Evolutionary conservation across 2,888 invertebrate species (phyloP).

Genomic region (Parapristionchus giblindavisi): DNA sequence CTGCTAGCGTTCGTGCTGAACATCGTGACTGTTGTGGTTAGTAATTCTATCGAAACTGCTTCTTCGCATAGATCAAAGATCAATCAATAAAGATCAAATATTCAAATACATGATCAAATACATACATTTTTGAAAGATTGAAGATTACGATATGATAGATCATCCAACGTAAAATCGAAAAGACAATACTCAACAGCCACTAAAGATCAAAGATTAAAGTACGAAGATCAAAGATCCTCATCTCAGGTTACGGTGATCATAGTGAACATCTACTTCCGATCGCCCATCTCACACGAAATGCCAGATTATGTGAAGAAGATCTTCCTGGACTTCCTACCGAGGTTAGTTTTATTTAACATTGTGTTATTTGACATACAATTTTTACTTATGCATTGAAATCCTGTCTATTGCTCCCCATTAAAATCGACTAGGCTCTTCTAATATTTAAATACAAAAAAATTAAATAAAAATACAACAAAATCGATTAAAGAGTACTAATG

Average conservation of each 20-base stretch:
- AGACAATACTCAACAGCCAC: too few species aligned
- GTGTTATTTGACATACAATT: neutral
- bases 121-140: neutral
- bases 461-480: neutral
- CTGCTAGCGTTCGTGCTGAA: slow-evolving; percentile 98
- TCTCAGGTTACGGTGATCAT: slow-evolving; percentile 55
- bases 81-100: too few species aligned
- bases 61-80: neutral
- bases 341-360: slow-evolving; percentile 5
- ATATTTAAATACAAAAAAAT: neutral
- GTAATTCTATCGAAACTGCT: slow-evolving; percentile 5
- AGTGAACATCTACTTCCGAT: slow-evolving; percentile 91
- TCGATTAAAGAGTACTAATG: slow-evolving; percentile 19
- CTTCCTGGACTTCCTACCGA: slow-evolving; percentile 88
- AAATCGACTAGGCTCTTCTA: too few species aligned
- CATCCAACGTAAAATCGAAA: neutral
- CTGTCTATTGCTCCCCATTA: too few species aligned
- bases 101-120: too few species aligned
- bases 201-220: neutral
- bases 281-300: slow-evolving; percentile 91
- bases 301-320: slow-evolving; percentile 87
- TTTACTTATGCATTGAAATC: too few species aligned
- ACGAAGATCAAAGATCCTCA: neutral
- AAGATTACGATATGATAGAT: slow-evolving; percentile 23
- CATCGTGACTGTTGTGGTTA: slow-evolving; percentile 96